phyloP scores from a whole-genome alignment of 2,888 invertebrate species.

The Drosophila eohydei region DNA sequence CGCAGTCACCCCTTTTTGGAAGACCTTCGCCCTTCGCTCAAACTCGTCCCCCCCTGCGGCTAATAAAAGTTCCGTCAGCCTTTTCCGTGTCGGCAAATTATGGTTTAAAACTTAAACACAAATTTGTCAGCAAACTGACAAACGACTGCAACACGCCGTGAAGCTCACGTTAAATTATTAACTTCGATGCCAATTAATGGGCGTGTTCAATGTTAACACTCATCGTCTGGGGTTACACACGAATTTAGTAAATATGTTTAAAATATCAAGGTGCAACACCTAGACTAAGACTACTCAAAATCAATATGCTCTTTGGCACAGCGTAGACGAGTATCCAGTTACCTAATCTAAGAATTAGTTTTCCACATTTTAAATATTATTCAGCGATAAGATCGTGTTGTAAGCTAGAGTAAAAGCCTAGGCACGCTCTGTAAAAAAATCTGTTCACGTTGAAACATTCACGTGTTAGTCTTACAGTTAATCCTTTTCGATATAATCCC shows the following conservation, averaged over 20 bases:
- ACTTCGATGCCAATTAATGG: background rate
- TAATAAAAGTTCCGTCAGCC: slow-evolving; percentile 58
- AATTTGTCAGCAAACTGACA: slow-evolving; percentile 61
- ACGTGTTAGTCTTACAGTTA: slow-evolving; percentile 52
- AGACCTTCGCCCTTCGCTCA: slow-evolving; percentile 6
- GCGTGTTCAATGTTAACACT: too few species aligned
- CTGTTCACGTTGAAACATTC: slow-evolving; percentile 7
- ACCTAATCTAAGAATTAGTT: background rate
- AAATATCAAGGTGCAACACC: background rate
- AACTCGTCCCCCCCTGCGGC: slow-evolving; percentile 48
- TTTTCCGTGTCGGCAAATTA: slow-evolving; percentile 58
- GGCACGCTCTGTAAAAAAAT: slow-evolving; percentile 8
- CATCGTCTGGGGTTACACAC: too few species aligned
- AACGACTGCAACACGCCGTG: slow-evolving; percentile 23
- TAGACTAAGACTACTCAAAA: background rate
- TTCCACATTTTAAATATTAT: background rate
- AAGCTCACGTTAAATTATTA: slow-evolving; percentile 5
- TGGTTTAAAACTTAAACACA: slow-evolving; percentile 71
- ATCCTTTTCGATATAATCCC: slow-evolving; percentile 71
- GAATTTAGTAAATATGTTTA: background rate
- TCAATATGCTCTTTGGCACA: background rate
- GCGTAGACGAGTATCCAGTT: background rate
- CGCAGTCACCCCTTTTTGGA: slow-evolving; percentile 55
- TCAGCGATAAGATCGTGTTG: slow-evolving; percentile 7
- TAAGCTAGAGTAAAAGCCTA: slow-evolving; percentile 1